Conservation (phyloP, 2,888 invertebrate species). For the Pachycephus smyrnensis region DNA sequence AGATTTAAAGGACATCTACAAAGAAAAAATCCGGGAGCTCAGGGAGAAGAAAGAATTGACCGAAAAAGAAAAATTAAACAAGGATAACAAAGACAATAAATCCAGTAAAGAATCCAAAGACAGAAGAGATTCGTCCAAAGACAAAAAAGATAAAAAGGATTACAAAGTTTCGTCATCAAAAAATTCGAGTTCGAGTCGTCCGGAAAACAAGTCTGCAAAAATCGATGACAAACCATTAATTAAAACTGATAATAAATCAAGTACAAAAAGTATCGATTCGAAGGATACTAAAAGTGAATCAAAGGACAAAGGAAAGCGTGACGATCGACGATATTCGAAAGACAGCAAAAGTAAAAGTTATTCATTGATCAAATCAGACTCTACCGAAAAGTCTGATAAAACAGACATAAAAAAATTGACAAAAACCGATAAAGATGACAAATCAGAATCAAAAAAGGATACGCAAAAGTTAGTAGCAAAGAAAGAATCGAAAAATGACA, state of each 20-base stretch:
- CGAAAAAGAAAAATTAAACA: constrained; percentile 61
- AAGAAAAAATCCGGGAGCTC: constrained; percentile 63
- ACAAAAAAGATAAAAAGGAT: constrained; percentile 56
- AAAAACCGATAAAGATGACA: constrained; percentile 53
- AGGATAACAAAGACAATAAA: constrained; percentile 51
- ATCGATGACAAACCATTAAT: constrained; percentile 27
- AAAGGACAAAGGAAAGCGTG: constrained; percentile 48
- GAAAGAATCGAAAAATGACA: constrained; percentile 26
- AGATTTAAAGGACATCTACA: constrained; percentile 63
- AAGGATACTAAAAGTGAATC: constrained; percentile 53
- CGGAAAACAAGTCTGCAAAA: constrained; percentile 50
- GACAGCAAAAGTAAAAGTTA: constrained; percentile 38
- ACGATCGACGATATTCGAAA: constrained; percentile 43
- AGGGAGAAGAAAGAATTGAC: constrained; percentile 63
- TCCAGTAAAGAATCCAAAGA: constrained; percentile 49
- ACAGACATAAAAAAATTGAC: constrained; percentile 64
- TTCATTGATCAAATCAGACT: constrained; percentile 33
- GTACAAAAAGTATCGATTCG: constrained; percentile 38
- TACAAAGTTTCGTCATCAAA: constrained; percentile 49
- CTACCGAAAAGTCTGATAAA: constrained; percentile 48
- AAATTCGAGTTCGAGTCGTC: constrained; percentile 47
- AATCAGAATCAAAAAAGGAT: constrained; percentile 20
- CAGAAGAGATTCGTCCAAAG: constrained; percentile 41
- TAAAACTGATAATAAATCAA: constrained; percentile 30
- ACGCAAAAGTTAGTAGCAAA: constrained; percentile 16